Base-by-base conservation (phyloP, 1,140 invertebrate species). In the Drosophila ananassae region DNA sequence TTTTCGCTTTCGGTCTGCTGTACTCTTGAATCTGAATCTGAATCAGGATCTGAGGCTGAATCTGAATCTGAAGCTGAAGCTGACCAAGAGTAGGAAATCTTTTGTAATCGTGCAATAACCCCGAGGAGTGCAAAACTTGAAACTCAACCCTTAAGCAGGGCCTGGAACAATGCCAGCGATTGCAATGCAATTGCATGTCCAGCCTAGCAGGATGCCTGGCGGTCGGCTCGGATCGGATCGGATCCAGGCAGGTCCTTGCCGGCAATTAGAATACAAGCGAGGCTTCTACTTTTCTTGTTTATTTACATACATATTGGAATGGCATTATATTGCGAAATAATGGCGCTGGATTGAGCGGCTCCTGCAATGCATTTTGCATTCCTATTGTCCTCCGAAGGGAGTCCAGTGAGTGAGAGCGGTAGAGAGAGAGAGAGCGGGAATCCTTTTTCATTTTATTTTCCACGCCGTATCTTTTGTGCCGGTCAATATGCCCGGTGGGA, bases 31-130 rank as follows among this genome's bases (percentile, higher is more conserved):
- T 21, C 41, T 44, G 17, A 44, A 44, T 44, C 41, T 24, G 55
- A 48, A n/a, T 64, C 10, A 4, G 54, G 44, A 32, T 58, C 21
- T 22, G 28, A 63, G 24, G 22, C 25, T 7, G 17, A 54, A 50
- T 41, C 32, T 9, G 57, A 47, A 60, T 62, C 50, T 32, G 37
- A 41, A 5, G 46, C 46, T 39, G 55, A 41, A 24, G 73, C 64
- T 85, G 81, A 85, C 81, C 81, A 87, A 83, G 64, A 73, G 72
- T 58, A 54, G 82, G 78, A 85, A 85, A 87, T 85, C 82, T 76
- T 85, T 85, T 85, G 82, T 85, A 85, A 85, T 85, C 82, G 82
- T 82, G 44, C 82, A 83, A 85, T 85, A 85, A 85, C 82, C 82
- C 82, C 81, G 79, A 46, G 55, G 71, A 68, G 77, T 71, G 79